Percentiles rank a stretch among this genome's conserved stretches.
Evolutionary conservation across 2,113 vertebrate genomes (phyloP).

Genomic region (Nesospiza acunhae): DNA sequence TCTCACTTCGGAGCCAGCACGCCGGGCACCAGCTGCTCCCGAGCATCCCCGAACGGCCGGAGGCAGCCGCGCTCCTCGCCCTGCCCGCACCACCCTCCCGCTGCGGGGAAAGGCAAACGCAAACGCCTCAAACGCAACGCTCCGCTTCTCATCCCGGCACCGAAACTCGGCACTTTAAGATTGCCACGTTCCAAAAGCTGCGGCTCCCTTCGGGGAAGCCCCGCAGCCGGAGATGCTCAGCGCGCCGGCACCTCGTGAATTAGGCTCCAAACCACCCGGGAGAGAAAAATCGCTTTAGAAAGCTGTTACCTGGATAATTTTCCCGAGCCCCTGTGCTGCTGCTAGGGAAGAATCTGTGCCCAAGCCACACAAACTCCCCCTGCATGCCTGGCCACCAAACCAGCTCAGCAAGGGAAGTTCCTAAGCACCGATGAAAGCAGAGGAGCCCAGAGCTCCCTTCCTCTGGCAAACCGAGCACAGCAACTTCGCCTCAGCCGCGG

Average conservation of each 20-base stretch:
- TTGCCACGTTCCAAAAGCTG: fast-evolving
- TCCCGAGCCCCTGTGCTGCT: fast-evolving
- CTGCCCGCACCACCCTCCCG: not conserved
- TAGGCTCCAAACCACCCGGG: not conserved
- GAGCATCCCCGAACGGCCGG: not conserved
- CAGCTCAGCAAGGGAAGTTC: not conserved
- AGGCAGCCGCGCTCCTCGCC: not conserved
- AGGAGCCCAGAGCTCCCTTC: not conserved
- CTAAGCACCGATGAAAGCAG: not conserved
- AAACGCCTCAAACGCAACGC: not conserved
- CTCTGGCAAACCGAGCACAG: fast-evolving
- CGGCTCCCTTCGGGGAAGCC: not conserved
- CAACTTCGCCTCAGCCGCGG: fast-evolving
- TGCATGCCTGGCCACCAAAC: not conserved
- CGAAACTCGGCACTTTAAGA: fast-evolving
- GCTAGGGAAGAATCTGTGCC: not conserved
- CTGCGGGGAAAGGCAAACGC: fast-evolving
- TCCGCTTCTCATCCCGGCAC: fast-evolving
- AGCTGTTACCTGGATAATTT: not conserved
- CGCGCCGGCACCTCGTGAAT: fast-evolving
- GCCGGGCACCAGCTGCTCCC: fast-evolving
- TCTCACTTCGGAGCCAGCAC: not conserved
- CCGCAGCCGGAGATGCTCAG: not conserved
- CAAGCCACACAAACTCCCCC: not conserved
- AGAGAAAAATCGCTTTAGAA: not conserved